phyloP scores from a whole-genome alignment of 2,113 vertebrate species.

The Seriola rivoliana region DNA sequence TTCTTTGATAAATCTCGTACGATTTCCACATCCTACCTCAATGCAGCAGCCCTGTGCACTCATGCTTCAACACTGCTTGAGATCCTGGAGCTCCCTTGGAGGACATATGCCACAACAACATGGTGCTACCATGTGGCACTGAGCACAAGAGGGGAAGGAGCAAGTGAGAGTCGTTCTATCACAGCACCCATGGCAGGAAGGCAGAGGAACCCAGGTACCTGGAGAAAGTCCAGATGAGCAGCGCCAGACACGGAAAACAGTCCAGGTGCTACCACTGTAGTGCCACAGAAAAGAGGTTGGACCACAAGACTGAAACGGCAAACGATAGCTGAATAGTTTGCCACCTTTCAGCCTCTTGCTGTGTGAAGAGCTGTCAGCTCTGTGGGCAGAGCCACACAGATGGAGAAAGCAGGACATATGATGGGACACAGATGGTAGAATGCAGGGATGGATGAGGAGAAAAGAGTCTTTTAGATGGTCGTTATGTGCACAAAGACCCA shows the following conservation, averaged over 20 bases:
- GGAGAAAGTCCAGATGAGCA: slow-evolving; percentile 25
- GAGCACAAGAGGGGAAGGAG: slow-evolving; percentile 34
- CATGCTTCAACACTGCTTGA: slow-evolving; percentile 35
- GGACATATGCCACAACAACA: slow-evolving; percentile 68
- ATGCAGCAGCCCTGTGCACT: not conserved
- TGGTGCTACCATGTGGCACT: slow-evolving; percentile 50
- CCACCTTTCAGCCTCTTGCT: slow-evolving; percentile 41
- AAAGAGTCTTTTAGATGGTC: not conserved
- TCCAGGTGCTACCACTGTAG: slow-evolving; percentile 9
- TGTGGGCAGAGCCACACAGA: slow-evolving; percentile 2
- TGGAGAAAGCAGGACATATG: slow-evolving; percentile 17
- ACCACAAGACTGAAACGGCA: not conserved
- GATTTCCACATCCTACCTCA: not conserved
- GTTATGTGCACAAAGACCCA: not conserved
- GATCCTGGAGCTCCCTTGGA: slow-evolving; percentile 27
- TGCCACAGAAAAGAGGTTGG: not conserved
- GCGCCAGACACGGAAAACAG: slow-evolving; percentile 27
- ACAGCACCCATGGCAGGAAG: slow-evolving; percentile 7
- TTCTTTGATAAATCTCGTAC: slow-evolving; percentile 7
- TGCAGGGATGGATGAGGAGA: not conserved
- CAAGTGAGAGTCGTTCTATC: slow-evolving; percentile 23
- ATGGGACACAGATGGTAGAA: slow-evolving; percentile 36
- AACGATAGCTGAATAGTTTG: slow-evolving; percentile 16
- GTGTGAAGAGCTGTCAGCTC: slow-evolving; percentile 42
- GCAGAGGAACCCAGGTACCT: slow-evolving; percentile 45